Conservation (phyloP, 2,113 vertebrate genomes). For the Eurypyga helias region DNA sequence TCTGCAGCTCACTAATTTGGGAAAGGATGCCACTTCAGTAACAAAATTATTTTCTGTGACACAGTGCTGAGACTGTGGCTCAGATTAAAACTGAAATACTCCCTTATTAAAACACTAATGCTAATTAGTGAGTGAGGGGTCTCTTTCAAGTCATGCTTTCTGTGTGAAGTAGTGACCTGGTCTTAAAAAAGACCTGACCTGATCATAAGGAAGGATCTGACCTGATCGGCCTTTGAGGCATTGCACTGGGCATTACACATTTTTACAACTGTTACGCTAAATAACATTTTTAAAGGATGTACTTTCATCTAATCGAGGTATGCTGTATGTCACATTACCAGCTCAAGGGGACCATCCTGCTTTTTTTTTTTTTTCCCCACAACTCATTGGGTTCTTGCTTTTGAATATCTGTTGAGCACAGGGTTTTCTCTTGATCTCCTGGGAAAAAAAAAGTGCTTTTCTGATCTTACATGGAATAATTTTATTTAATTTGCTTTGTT, state of each 20-base stretch:
- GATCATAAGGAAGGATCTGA: not conserved
- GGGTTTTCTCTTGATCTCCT: not conserved
- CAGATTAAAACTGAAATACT: not conserved
- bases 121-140: not conserved
- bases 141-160: not conserved
- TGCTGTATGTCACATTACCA: not conserved
- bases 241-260: not conserved
- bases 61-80: not conserved
- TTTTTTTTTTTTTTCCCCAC: not conserved
- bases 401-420: not conserved
- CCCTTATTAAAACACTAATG: not conserved
- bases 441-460: rapidly evolving
- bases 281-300: not conserved
- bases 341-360: not conserved
- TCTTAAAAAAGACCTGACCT: not conserved
- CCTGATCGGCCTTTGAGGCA: not conserved
- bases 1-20: not conserved
- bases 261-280: not conserved
- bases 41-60: not conserved
- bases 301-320: not conserved
- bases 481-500: not conserved
- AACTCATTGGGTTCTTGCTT: not conserved
- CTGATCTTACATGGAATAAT: not conserved
- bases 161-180: not conserved
- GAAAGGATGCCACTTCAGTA: not conserved